Percentiles rank a stretch among this genome's conserved stretches.
Evolutionary conservation across 23 tunicate genomes (phyloP).

Genomic region (Phallusia fumigata): DNA sequence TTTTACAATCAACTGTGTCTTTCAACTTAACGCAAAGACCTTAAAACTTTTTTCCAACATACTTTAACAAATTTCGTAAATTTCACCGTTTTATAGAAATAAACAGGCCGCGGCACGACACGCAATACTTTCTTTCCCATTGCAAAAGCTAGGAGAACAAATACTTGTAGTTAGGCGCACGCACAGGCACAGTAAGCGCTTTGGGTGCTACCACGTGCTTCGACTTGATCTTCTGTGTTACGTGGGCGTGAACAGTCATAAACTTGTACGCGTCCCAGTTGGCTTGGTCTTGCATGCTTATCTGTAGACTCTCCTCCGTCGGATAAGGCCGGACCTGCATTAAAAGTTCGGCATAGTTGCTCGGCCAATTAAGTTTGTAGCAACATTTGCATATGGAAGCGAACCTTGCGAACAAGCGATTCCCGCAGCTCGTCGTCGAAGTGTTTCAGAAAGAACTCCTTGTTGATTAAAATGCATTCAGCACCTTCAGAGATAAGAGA

Average conservation of each 20-base stretch:
- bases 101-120: too few relatives aligned
- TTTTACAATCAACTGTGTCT: too few relatives aligned
- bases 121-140: not conserved
- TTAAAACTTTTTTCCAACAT: too few relatives aligned
- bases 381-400: not conserved
- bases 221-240: not conserved
- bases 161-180: not conserved
- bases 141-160: not conserved
- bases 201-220: not conserved
- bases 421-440: constrained; percentile 65
- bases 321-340: constrained; percentile 66
- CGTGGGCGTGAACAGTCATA: constrained; percentile 48
- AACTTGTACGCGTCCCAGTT: constrained; percentile 80
- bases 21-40: too few relatives aligned
- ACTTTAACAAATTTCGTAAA: too few relatives aligned
- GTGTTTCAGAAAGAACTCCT: constrained; percentile 50
- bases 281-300: constrained; percentile 52
- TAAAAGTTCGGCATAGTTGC: too few relatives aligned
- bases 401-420: constrained; percentile 55
- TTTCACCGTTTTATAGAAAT: too few relatives aligned
- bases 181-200: not conserved
- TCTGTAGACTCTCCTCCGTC: constrained; percentile 47
- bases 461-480: constrained; percentile 74
- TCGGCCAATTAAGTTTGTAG: too few relatives aligned
- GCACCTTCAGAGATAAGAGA: constrained; percentile 82